Evolutionary conservation across 2,888 invertebrate species (phyloP), one percentile per base, ranked within the genome.

Genomic region (Hydropsyche betteni): DNA sequence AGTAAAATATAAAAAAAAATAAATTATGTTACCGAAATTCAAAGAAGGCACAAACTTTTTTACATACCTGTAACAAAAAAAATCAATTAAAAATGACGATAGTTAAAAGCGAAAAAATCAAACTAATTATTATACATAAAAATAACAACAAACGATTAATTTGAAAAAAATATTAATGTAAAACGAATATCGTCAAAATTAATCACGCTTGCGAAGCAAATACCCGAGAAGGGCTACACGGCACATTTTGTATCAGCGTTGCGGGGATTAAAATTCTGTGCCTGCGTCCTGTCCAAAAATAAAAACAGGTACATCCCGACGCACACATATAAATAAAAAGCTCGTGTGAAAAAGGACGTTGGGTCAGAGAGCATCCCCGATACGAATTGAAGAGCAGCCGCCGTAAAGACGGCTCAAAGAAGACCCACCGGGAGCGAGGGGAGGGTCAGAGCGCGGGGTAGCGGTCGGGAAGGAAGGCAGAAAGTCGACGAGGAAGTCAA

Each of bases 391-490:
- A 72, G 55, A 72, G 34, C 55, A 50, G 36, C 44, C 61, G 64
- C 70, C 75, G 75, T 70, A 70, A 75, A 75, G 38, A 44, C 73
- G 10, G 73, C 68, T 73, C 73, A 64, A 58, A 73, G 68, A 73
- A 68, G 38, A 12, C 64, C 44, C 34, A 51, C 33, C 16, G n/a
- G 24, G 12, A 10, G 33, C n/a, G n/a, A 12, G 55, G 64, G 64
- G 64, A n/a, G 33, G 64, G 24, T 24, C 24, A 64, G 64, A 33
- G 7, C 2, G 5, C 1, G 61, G 34, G 34, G 64, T 44, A 10
- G 44, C 44, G 10, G 7, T 10, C 4, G 36, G 34, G 34, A 8
- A 4, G 51, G 16, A 70, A 34, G 34, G 38, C 24, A 4, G 51
- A 52, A 70, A 70, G 53, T 50, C 6, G 52, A 44, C 24, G 8